These are phyloP conservation scores for Chelmon rostratus DNA, from an alignment of 2,797 vertebrate species.

Conservation along the genomic window DNA sequence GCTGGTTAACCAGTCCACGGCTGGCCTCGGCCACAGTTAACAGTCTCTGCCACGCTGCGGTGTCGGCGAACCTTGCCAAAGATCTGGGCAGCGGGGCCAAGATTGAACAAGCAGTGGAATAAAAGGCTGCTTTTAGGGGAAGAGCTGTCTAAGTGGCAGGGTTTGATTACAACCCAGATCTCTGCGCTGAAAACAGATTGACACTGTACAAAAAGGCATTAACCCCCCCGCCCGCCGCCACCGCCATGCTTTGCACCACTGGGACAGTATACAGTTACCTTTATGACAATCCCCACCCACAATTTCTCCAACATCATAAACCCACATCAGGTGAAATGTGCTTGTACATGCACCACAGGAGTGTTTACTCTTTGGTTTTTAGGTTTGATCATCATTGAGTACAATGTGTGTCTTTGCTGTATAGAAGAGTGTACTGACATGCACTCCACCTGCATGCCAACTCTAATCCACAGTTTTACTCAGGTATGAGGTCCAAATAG, in stretches of 20 bases:
- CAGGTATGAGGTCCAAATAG: background rate
- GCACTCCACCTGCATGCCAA: constrained; percentile 6
- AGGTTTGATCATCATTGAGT: constrained; percentile 7
- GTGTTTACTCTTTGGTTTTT: constrained; percentile 38
- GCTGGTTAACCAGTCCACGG: constrained; percentile 46
- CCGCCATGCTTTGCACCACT: constrained; percentile 72
- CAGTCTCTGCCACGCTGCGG: constrained; percentile 58
- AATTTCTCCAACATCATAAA: constrained; percentile 56
- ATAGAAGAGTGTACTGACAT: background rate
- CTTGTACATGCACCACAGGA: constrained; percentile 38
- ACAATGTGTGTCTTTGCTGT: constrained; percentile 8
- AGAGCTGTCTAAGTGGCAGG: constrained; percentile 81
- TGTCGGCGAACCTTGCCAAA: constrained; percentile 55
- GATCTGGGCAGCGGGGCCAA: constrained; percentile 68
- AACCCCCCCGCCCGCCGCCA: constrained; percentile 25
- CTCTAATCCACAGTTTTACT: constrained; percentile 10
- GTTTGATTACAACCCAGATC: constrained; percentile 88
- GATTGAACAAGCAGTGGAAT: constrained; percentile 79
- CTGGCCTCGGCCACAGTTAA: constrained; percentile 49
- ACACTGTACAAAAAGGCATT: constrained; percentile 79
- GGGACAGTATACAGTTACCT: constrained; percentile 73
- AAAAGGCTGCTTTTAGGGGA: constrained; percentile 83
- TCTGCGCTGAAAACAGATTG: constrained; percentile 77
- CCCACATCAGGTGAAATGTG: constrained; percentile 60
- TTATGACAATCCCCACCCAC: constrained; percentile 63